A percentile compares a stretch with the other conserved stretches of the same genome.
Conservation (phyloP, 2,113 vertebrate genomes). For the Odontophorus gujanensis region DNA sequence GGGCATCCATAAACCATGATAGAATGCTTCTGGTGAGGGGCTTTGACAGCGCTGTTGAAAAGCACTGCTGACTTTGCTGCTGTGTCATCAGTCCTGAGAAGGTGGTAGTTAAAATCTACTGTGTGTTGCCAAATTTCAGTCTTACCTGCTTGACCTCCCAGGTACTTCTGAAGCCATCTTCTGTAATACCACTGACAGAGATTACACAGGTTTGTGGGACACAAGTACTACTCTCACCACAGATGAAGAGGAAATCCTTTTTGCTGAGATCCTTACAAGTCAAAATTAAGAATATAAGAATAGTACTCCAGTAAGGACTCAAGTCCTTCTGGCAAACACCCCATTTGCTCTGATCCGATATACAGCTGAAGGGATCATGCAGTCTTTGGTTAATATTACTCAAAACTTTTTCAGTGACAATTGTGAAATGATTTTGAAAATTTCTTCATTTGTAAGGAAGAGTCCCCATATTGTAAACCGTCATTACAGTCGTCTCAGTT, state of each 20-base stretch:
- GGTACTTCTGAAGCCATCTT: background rate
- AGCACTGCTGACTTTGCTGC: background rate
- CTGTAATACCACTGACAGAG: background rate
- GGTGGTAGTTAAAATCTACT: background rate
- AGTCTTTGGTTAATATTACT: background rate
- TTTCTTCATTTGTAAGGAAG: rapidly evolving
- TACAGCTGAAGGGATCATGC: background rate
- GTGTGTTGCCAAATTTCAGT: background rate
- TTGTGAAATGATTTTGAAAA: background rate
- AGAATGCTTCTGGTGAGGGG: background rate
- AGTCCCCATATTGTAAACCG: background rate
- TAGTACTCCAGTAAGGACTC: background rate
- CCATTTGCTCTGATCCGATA: background rate
- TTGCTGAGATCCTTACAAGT: background rate
- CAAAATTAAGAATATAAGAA: background rate
- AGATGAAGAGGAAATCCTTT: background rate
- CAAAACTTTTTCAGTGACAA: background rate
- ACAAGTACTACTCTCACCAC: background rate
- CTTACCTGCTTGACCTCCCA: background rate
- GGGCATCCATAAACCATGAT: background rate
- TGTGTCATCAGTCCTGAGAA: background rate
- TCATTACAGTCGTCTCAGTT: background rate
- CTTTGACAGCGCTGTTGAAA: background rate
- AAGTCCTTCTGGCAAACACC: background rate
- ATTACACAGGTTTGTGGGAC: background rate